A percentile compares a stretch with the other conserved stretches of the same genome.
Evolutionary conservation across 2,888 invertebrate species (phyloP).

Genomic region (Cryptus armator): DNA sequence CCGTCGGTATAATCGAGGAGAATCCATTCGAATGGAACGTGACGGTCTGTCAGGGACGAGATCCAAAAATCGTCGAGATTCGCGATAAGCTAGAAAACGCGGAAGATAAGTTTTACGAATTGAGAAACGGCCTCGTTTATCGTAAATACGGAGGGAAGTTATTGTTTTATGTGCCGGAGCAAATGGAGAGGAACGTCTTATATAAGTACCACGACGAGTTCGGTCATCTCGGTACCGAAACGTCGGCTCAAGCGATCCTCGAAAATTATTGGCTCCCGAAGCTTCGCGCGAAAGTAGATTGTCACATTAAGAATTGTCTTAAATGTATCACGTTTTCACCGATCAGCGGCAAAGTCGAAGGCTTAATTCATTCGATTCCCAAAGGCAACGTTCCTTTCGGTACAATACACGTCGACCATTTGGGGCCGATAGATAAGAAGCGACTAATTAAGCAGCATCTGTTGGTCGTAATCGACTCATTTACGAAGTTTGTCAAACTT

Average conservation of each 20-base stretch:
- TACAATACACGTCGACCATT: conserved; percentile 66
- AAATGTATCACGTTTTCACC: conserved; percentile 68
- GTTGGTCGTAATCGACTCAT: conserved; percentile 74
- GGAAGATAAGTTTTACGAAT: conserved; percentile 62
- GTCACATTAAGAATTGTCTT: conserved; percentile 63
- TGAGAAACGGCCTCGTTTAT: conserved; percentile 70
- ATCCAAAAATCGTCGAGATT: conserved; percentile 55
- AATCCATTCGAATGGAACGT: conserved; percentile 68
- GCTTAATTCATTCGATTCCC: conserved; percentile 63
- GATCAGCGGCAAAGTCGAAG: conserved; percentile 58
- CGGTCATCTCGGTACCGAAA: conserved; percentile 70
- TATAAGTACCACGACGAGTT: conserved; percentile 69
- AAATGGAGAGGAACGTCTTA: conserved; percentile 63
- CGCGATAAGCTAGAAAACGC: conserved; percentile 30
- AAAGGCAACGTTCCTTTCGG: conserved; percentile 67
- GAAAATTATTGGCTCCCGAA: conserved; percentile 65
- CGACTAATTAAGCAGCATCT: conserved; percentile 75
- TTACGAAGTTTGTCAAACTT: conserved; percentile 75
- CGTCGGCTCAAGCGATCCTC: conserved; percentile 56
- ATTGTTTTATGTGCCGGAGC: conserved; percentile 69
- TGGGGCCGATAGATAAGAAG: conserved; percentile 70
- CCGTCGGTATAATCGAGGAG: conserved; percentile 61
- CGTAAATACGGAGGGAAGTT: conserved; percentile 52
- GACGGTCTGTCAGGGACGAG: conserved; percentile 61
- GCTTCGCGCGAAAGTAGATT: conserved; percentile 51